Evolutionary conservation across 2,797 vertebrate species (phyloP), one percentile per base, ranked within the genome.

Genomic region (Toxotes lorentzi): DNA sequence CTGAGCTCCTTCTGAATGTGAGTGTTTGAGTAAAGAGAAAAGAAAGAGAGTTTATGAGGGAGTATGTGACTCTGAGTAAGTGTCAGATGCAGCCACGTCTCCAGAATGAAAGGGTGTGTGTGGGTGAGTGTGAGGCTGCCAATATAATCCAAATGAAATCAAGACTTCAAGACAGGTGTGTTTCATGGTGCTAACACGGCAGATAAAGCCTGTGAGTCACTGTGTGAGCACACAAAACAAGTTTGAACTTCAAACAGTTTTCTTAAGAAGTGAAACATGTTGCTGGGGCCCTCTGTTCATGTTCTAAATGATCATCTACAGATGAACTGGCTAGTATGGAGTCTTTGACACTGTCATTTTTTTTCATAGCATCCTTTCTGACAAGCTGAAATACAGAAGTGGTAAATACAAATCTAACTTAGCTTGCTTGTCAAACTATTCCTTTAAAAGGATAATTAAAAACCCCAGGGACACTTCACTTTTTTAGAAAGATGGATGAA

Each of bases 1-100:
- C 72, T 68, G 70, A 79, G 45, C 71, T 76, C 35, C 80, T 58
- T 60, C 54, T 81, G 73, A 79, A 50, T 50, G 62, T 59, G 32
- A 54, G 69, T 65, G 65, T 76, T 72, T 78, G 51, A 59, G 60
- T 13, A 30, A 53, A 68, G 71, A 38, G 27, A 73, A 30, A 50
- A 27, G 38, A 43, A 50, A 45, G 30, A 5, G 50, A 32, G 60
- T 66, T 72, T 71, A 57, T 35, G 43, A 30, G 47, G 9, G 47
- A 59, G 56, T 56, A 30, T 54, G 67, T 65, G 62, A 38, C 48
- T 38, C 74, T 53, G 17, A 50, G 34, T 35, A 78, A 58, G 51
- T 76, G 78, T 82, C 57, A 50, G 64, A 54, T 24, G 6, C 24
- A 50, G 56, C 65, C 45, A 48, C 30, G 17, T 64, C 45, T 70